Evolutionary conservation across 2,113 vertebrate genomes (phyloP).

Genomic region (Philantomba maxwellii): DNA sequence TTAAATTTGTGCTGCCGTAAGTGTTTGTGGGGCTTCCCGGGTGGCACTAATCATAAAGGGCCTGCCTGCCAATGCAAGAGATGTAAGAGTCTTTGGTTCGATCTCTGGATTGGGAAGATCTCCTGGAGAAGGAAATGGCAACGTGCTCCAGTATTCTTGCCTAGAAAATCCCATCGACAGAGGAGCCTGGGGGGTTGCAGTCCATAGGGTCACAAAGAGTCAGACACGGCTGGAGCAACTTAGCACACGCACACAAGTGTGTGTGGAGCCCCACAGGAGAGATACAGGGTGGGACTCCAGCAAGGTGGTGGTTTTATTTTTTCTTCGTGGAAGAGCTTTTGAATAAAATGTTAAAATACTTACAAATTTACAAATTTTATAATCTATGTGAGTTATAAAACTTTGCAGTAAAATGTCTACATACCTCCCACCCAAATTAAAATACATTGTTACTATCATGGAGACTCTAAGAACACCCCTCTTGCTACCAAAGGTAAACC

Average conservation of each 20-base stretch:
- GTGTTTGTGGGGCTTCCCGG: background rate
- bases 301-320: background rate
- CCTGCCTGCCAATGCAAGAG: background rate
- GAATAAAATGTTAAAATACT: background rate
- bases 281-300: background rate
- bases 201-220: background rate
- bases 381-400: background rate
- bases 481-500: background rate
- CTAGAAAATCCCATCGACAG: background rate
- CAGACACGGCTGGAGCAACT: background rate
- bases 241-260: background rate
- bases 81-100: background rate
- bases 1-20: background rate
- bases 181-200: background rate
- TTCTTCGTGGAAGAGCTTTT: background rate
- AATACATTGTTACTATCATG: background rate
- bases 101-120: background rate
- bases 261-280: background rate
- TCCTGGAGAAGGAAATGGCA: background rate
- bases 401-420: background rate
- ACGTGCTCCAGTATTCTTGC: fast-evolving
- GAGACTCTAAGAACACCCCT: background rate
- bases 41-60: background rate
- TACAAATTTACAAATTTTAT: background rate
- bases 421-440: background rate